These are phyloP conservation scores for Cantharis nigra DNA, from an alignment of 2,888 invertebrate species.

Conservation along the genomic window DNA sequence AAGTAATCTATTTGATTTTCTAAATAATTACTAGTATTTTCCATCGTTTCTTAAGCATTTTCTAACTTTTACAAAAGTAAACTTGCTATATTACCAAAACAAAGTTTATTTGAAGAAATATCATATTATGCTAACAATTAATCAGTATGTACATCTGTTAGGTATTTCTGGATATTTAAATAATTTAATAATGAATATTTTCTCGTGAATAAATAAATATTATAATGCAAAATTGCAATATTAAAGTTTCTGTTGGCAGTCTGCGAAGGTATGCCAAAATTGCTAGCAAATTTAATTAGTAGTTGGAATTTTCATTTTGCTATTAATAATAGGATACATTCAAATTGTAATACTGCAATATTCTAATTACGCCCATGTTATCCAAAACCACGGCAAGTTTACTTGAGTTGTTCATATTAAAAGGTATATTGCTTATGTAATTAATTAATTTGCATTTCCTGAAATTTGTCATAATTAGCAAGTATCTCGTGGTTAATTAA, in stretches of 20 bases:
- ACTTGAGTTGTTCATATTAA: neutral
- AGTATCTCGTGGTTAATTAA: neutral
- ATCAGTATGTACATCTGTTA: no score
- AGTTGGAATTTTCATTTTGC: neutral
- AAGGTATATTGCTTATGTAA: neutral
- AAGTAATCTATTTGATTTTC: neutral
- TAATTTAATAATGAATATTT: neutral
- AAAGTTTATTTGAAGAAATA: no score
- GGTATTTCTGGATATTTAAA: neutral
- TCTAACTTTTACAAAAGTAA: no score
- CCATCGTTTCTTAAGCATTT: neutral
- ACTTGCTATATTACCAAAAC: no score
- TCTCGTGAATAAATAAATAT: neutral
- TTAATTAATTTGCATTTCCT: neutral
- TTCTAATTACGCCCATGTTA: neutral
- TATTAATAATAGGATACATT: neutral
- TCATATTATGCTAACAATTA: no score
- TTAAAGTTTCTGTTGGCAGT: neutral
- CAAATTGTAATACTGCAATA: neutral
- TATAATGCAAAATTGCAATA: neutral
- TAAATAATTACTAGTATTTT: neutral
- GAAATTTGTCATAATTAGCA: neutral
- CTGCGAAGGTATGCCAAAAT: neutral
- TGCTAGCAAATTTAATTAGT: neutral
- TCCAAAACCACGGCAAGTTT: neutral